phyloP scores from a whole-genome alignment of 2,113 vertebrate species.

The Psittacula cyanocephala region DNA sequence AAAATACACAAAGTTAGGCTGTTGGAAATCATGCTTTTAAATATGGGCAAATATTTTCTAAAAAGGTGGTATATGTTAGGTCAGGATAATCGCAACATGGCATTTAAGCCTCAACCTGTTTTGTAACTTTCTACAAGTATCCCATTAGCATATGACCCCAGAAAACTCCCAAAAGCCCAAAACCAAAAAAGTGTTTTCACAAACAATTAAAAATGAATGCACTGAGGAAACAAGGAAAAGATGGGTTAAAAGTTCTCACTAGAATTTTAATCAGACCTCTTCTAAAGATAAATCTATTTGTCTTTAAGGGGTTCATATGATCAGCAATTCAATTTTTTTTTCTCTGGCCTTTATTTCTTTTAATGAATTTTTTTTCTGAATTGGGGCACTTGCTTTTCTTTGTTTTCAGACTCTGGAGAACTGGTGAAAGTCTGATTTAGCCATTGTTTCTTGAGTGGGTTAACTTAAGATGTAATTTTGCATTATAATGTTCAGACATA shows the following conservation, averaged over 20 bases:
- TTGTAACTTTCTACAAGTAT: not conserved
- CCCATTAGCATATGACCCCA: not conserved
- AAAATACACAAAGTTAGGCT: not conserved
- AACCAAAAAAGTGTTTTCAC: not conserved
- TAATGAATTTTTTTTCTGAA: not conserved
- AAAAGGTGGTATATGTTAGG: not conserved
- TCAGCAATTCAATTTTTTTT: not conserved
- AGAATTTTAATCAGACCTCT: not conserved
- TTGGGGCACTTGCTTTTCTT: not conserved
- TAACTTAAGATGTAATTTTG: not conserved
- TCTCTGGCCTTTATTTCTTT: not conserved
- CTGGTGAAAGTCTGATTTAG: not conserved
- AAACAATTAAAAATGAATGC: not conserved
- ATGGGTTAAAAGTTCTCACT: not conserved
- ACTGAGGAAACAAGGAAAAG: not conserved
- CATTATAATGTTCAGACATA: not conserved
- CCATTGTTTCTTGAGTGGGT: not conserved
- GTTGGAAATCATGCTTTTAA: not conserved
- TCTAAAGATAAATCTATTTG: not conserved
- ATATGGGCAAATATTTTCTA: not conserved
- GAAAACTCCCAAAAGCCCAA: not conserved
- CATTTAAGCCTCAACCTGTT: not conserved
- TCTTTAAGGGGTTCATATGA: not conserved
- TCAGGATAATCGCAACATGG: not conserved
- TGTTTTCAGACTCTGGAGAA: not conserved